Percentiles rank a stretch among this genome's conserved stretches.
These are phyloP conservation scores for Tetranychus truncatus DNA, from an alignment of 2,888 invertebrate genomes.

Conservation along the genomic window DNA sequence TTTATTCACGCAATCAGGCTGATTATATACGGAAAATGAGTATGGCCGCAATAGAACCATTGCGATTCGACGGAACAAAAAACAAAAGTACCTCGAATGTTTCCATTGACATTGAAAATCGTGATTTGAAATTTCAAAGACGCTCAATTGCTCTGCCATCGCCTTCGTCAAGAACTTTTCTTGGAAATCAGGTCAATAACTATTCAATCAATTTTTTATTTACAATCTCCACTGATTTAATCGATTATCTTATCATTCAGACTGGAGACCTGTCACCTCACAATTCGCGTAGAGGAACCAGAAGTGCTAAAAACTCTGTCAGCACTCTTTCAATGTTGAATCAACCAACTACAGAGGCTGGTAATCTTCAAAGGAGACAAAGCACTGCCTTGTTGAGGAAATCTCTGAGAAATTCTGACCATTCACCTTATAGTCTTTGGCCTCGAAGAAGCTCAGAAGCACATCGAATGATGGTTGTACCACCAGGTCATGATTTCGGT, in stretches of 20 bases:
- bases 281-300: background rate
- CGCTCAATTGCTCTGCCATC: constrained; percentile 1
- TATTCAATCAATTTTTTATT: background rate
- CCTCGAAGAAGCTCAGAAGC: constrained; percentile 15
- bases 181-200: background rate
- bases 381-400: constrained; percentile 20
- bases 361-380: background rate
- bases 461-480: background rate
- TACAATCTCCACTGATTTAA: background rate
- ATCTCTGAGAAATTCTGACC: constrained; percentile 23
- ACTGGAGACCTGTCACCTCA: background rate
- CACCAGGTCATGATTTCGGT: background rate
- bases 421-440: constrained; percentile 25
- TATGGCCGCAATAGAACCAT: background rate
- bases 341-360: background rate
- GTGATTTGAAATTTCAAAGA: background rate
- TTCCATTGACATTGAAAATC: background rate
- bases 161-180: background rate
- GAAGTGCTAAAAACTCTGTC: background rate
- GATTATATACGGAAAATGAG: background rate
- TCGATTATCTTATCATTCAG: background rate
- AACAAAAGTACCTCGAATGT: background rate
- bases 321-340: background rate
- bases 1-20: background rate
- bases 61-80: background rate